Conservation (phyloP, 2,113 vertebrate genomes). For the Mormoops blainvillei region DNA sequence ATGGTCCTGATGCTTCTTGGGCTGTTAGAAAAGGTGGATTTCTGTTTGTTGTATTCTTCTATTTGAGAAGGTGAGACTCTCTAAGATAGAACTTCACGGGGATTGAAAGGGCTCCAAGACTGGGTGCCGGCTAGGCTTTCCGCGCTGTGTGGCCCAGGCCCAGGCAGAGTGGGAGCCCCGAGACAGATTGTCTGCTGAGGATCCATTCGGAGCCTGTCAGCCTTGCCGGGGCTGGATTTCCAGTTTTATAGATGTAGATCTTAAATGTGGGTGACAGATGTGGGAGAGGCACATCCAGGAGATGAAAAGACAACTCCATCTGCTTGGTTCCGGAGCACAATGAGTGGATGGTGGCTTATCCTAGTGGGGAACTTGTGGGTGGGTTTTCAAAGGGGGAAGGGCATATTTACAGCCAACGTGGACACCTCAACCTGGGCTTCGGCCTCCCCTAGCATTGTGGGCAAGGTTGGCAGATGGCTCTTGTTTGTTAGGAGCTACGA, state of each 20-base stretch:
- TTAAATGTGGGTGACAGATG: slow-evolving; percentile 59
- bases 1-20: not conserved
- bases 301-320: slow-evolving; percentile 50
- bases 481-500: too few relatives aligned
- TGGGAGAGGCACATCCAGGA: slow-evolving; percentile 33
- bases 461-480: not conserved
- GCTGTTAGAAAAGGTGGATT: not conserved
- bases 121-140: not conserved
- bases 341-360: not conserved
- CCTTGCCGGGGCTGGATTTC: slow-evolving; percentile 27
- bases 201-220: not conserved
- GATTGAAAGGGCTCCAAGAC: not conserved
- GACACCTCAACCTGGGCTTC: not conserved
- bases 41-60: not conserved
- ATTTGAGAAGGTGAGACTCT: not conserved
- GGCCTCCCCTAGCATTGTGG: not conserved
- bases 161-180: not conserved
- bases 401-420: accelerated
- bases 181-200: not conserved
- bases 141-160: accelerated
- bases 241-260: slow-evolving; percentile 38
- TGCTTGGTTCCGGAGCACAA: not conserved
- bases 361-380: not conserved
- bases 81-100: not conserved
- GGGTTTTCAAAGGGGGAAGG: not conserved